Percentiles rank a stretch among this genome's conserved stretches.
These are phyloP conservation scores for Calyptomena viridis DNA, from an alignment of 2,113 vertebrate species.

Conservation along the genomic window DNA sequence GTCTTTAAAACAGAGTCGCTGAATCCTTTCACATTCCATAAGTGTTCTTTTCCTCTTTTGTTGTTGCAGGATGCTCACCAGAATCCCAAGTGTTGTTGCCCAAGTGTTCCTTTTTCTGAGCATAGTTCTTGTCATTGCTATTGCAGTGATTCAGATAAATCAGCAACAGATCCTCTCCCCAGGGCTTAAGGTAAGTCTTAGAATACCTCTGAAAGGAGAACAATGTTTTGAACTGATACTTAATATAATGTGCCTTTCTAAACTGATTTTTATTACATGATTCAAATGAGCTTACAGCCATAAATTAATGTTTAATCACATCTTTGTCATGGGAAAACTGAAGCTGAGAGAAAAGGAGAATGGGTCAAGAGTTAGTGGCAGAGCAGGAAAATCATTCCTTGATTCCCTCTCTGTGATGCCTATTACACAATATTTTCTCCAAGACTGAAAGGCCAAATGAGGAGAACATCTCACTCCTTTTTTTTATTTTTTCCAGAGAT, in stretches of 20 bases:
- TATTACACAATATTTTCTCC: neutral
- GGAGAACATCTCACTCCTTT: neutral
- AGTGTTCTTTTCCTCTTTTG: neutral
- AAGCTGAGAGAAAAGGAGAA: neutral
- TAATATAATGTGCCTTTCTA: neutral
- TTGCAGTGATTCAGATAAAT: constrained; percentile 84
- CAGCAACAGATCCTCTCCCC: constrained; percentile 74
- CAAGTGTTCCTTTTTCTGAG: constrained; percentile 81
- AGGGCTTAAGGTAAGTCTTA: constrained; percentile 79
- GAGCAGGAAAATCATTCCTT: neutral
- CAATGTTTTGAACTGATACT: neutral
- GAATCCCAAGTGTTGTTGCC: constrained; percentile 73
- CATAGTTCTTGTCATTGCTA: constrained; percentile 80
- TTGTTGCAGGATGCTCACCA: constrained; percentile 70
- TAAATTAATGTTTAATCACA: neutral
- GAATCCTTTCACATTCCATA: neutral
- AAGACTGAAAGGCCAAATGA: neutral
- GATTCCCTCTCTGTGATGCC: neutral
- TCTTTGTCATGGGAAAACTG: neutral
- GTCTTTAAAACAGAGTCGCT: neutral
- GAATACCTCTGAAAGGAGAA: neutral
- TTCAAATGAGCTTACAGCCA: neutral
- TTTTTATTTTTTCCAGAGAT: neutral
- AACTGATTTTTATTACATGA: neutral
- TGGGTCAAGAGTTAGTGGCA: neutral